Evolutionary conservation across 2,797 vertebrate genomes (phyloP), one percentile per base, ranked within the genome.

Genomic region (Myripristis jacobus): DNA sequence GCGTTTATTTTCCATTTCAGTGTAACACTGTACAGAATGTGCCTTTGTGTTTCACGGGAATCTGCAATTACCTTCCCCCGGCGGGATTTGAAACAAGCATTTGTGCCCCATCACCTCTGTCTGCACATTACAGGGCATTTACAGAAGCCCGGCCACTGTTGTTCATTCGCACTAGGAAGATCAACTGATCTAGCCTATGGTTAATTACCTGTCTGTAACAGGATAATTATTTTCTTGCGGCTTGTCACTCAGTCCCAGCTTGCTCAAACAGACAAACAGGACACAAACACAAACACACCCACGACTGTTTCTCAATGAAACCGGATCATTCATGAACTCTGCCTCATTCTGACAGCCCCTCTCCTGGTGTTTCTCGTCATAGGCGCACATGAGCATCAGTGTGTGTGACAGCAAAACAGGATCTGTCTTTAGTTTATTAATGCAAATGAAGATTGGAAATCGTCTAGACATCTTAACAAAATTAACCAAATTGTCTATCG

Each of bases 381-480:
- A n/a, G n/a, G n/a, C n/a, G n/a, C 8, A n/a, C 4, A 6, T 43
- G 54, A 68, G 46, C 46, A 43, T 38, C 38, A 27, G 2, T 46
- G 44, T 18, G 18, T 27, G 64, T 63, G 58, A 51, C 50, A 66
- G 60, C 43, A 81, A 73, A 78, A 55, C 36, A 77, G 66, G 57
- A 70, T 12, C 41, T 67, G 62, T 47, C 61, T 71, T 61, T 52
- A 48, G 56, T 68, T 82, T 67, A 79, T 79, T 72, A 51, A 84
- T 70, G 66, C 73, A 86, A 88, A 83, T 73, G 54, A 85, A 77
- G 75, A 66, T 9, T 73, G 82, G 78, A 87, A 88, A 76, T 71
- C 56, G 71, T 84, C 77, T 68, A 31, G 80, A 27, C 73, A n/a
- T 44, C 56, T 19, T 75, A 79, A 88, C 75, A 52, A 57, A 77